Evolutionary conservation across 1,140 invertebrate species (phyloP).

Genomic region (Scaptomyza montana): DNA sequence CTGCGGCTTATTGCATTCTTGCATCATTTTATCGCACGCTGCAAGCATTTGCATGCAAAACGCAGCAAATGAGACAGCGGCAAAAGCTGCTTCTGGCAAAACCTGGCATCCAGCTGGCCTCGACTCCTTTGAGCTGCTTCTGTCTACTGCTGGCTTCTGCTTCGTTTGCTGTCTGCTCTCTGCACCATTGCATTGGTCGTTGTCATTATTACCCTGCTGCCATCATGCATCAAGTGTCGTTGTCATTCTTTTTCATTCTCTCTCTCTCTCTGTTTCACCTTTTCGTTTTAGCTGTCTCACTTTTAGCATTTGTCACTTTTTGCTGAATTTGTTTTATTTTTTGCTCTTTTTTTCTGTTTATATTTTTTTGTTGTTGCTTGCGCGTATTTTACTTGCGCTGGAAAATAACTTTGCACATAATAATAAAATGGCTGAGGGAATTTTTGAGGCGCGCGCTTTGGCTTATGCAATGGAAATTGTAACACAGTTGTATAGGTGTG

Average conservation of each 20-base stretch:
- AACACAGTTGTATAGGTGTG: constrained; percentile 6
- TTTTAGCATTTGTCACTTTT: constrained; percentile 66
- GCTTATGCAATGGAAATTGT: constrained; percentile 76
- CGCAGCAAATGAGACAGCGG: constrained; percentile 62
- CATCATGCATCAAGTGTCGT: constrained; percentile 79
- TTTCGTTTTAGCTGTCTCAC: constrained; percentile 20
- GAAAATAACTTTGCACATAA: constrained; percentile 75
- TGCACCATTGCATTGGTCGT: constrained; percentile 63
- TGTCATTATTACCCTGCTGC: constrained; percentile 78
- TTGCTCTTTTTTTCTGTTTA: constrained; percentile 37
- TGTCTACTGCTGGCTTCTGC: constrained; percentile 3
- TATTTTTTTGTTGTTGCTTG: constrained; percentile 34
- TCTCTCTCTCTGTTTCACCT: background rate
- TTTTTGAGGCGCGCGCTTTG: constrained; percentile 67
- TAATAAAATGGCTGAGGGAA: constrained; percentile 77
- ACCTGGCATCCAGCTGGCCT: constrained; percentile 40
- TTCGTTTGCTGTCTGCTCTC: constrained; percentile 10
- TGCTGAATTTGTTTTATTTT: constrained; percentile 67
- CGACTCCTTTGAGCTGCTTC: constrained; percentile 37
- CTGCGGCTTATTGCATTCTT: constrained; percentile 46
- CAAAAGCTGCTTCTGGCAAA: constrained; percentile 9
- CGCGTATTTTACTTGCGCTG: background rate
- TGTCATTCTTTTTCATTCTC: constrained; percentile 48
- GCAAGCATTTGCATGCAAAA: constrained; percentile 79
- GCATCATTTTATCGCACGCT: constrained; percentile 71